Evolutionary conservation across 2,797 vertebrate genomes (phyloP).

Genomic region (Sebastes dallii): DNA sequence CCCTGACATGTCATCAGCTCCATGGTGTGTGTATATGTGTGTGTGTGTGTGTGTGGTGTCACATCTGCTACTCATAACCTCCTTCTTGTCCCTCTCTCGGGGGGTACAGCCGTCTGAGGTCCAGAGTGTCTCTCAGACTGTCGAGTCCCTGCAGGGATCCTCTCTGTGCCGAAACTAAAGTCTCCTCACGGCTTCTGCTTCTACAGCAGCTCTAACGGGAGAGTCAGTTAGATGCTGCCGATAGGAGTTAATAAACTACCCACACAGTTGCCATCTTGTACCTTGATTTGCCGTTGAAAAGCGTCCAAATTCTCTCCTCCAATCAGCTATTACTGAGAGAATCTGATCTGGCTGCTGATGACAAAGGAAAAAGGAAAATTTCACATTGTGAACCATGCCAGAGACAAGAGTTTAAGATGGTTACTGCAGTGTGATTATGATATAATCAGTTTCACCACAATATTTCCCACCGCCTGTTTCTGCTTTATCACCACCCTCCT

Average conservation of each 20-base stretch:
- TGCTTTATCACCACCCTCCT: background rate
- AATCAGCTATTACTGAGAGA: background rate
- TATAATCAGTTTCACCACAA: background rate
- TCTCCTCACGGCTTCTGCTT: conserved; percentile 22
- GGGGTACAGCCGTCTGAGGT: conserved; percentile 29
- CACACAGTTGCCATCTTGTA: conserved; percentile 30
- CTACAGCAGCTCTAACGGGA: conserved; percentile 3
- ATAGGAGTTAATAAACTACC: conserved; percentile 33
- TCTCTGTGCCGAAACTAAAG: background rate
- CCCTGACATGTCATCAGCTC: conserved; percentile 67
- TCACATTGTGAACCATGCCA: background rate
- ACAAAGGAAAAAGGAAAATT: background rate
- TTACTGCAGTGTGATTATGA: background rate
- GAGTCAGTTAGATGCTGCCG: conserved; percentile 7
- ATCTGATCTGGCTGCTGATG: conserved; percentile 14
- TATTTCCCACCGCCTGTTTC: background rate
- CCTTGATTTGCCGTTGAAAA: conserved; percentile 60
- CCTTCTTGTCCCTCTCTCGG: conserved; percentile 21
- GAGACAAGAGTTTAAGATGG: background rate
- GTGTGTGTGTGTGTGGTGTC: conserved; percentile 33
- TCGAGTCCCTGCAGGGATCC: conserved; percentile 12
- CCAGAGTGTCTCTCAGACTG: conserved; percentile 17
- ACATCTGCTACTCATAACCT: conserved; percentile 68
- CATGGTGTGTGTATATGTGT: conserved; percentile 21
- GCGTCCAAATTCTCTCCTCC: conserved; percentile 40